Evolutionary conservation across 2,797 vertebrate genomes (phyloP).

Genomic region (Ambastaia sidthimunki): DNA sequence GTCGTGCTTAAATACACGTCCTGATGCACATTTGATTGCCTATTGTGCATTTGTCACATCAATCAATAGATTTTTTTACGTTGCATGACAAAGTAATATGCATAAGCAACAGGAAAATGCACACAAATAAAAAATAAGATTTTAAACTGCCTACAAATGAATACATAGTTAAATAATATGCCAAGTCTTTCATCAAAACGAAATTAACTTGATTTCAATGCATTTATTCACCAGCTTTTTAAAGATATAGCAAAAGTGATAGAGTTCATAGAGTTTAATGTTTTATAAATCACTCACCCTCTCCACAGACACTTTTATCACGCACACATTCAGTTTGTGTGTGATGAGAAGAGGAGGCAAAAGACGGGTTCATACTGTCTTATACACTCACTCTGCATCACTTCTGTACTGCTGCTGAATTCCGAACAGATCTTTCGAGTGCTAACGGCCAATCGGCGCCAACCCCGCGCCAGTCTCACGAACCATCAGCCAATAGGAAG

Average conservation of each 20-base stretch:
- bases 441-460: slow-evolving; percentile 75
- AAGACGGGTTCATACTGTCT: slow-evolving; percentile 10
- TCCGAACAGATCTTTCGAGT: slow-evolving; percentile 77
- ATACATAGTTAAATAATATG: background rate
- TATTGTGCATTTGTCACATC: background rate
- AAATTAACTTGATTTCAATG: background rate
- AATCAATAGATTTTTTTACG: background rate
- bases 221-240: background rate
- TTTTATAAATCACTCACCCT: slow-evolving; percentile 23
- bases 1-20: background rate
- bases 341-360: slow-evolving; percentile 13
- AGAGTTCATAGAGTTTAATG: background rate
- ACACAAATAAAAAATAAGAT: background rate
- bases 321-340: background rate
- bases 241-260: background rate
- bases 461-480: slow-evolving; percentile 53
- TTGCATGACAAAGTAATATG: background rate
- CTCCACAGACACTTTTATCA: slow-evolving; percentile 2
- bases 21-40: background rate
- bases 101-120: background rate
- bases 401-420: slow-evolving; percentile 62
- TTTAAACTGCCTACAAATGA: no score
- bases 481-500: slow-evolving; percentile 71
- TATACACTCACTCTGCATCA: slow-evolving; percentile 48
- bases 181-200: background rate